Evolutionary conservation across 2,113 vertebrate genomes (phyloP), one percentile per base, ranked within the genome.

Genomic region (Phoenicopterus ruber): DNA sequence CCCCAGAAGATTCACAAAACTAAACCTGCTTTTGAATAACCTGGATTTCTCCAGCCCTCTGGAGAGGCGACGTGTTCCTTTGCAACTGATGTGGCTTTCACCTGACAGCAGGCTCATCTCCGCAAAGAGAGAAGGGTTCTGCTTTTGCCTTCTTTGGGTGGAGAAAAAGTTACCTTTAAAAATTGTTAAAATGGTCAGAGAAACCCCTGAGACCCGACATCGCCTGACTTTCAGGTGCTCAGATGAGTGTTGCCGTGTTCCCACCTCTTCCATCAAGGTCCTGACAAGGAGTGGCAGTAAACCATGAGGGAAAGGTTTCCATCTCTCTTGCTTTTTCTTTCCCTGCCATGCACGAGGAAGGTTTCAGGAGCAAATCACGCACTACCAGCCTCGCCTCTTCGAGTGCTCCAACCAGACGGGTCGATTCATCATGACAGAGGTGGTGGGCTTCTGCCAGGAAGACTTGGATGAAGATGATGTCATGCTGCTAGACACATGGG

Each of bases 381-480:
- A 90, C n/a, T 98, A 99, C 90, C 97, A 96, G 44, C 98, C 99
- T 24, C 98, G 99, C 31, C 98, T 99, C 83, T 99, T 99, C 1
- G 99, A 99, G 88, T 99, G 99, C 97, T 99, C 99, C 96, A 99
- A 99, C 97, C 99, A 99, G 96, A 99, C 98, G 0, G 99, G 99
- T 6, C 96, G 96, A 11, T 99, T 99, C 93, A 97, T 97, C 89
- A 99, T 99, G 98, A 99, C 98, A 0, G 99, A 99, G 95, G 97
- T 99, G 74, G 96, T 97, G 2, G 97, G 98, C 79, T 99, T 99
- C 32, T 96, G 97, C 67, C 99, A 99, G 97, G 98, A 98, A 17
- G 99, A 99, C 96, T 96, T 99, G 96, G 99, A 99, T 22, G 99
- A 99, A 92, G 99, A 99, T 28, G 99, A 99, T 19, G 98, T 99